Evolutionary conservation across 2,113 vertebrate species (phyloP), one percentile per base, ranked within the genome.

Genomic region (Brachypteracias leptosomus): DNA sequence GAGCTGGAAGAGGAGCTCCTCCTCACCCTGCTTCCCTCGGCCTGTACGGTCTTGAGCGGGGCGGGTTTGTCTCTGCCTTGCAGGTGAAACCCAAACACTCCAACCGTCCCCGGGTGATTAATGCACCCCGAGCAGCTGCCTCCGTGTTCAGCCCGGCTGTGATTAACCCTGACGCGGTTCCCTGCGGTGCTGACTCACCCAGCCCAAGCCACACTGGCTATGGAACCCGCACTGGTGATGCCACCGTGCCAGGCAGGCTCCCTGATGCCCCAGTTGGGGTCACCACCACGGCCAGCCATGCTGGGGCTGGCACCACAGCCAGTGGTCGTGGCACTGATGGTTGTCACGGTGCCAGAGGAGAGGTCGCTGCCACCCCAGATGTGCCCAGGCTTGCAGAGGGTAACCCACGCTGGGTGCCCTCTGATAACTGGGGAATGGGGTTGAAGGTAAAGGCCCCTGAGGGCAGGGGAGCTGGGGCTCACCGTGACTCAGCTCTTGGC

Each of bases 91-190:
- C 85, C 36, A 92, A 92, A 82, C 40, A 67, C 92, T 88, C 58
- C 61, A 91, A 77, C 94, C 81, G 1, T 86, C 74, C 85, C 59
- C 10, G 16, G 65, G 91, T 96, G 90, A 95, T 97, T 94, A 93
- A 95, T 16, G 24, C 84, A n/a, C 80, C 46, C 36, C 6, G 51
- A 76, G 67, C 96, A 97, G 85, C 95, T 95, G 92, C 96, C 67
- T 71, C 83, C 16, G 47, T n/a, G 55, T 59, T 94, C 93, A 94
- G 89, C 74, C 22, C 5, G 25, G 59, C 55, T 31, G 86, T 92
- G 96, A 97, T 97, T 96, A 97, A 96, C 86, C 77, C 93, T 94
- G 94, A 70, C 89, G 84, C 70, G 54, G 95, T 93, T 94, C 81
- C 92, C 85, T 80, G 91, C 20, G 25, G 95, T 21, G 3, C 44